Evolutionary conservation across 2,797 vertebrate species (phyloP).

Genomic region (Tragopan temminckii): DNA sequence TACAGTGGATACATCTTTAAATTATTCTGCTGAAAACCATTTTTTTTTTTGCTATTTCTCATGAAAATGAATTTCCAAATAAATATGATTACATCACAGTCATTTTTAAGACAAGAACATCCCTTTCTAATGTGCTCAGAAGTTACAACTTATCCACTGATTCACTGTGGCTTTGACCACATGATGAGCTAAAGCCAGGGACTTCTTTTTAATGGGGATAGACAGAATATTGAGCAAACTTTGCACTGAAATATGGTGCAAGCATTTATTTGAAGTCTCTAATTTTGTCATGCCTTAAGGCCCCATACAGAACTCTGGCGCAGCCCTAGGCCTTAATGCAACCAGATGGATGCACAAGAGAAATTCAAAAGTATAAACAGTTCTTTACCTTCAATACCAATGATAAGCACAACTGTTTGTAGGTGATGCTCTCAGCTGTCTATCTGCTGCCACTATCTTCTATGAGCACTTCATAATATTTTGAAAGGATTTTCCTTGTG

Average conservation of each 20-base stretch:
- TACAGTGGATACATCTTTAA: neutral
- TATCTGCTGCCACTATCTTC: neutral
- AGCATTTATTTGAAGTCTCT: neutral
- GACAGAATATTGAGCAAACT: neutral
- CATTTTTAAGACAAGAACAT: neutral
- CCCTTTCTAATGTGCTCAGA: neutral
- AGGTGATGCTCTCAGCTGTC: neutral
- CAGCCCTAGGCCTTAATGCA: neutral
- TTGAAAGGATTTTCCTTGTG: neutral
- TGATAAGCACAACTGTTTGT: neutral
- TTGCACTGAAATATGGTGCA: neutral
- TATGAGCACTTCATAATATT: neutral
- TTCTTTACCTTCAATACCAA: neutral
- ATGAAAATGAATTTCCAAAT: neutral
- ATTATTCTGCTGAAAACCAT: neutral
- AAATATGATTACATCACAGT: neutral
- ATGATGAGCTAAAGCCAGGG: neutral
- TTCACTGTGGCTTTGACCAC: neutral
- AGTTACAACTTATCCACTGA: neutral
- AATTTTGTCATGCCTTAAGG: neutral
- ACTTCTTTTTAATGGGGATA: neutral
- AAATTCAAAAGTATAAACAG: neutral
- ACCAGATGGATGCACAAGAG: neutral
- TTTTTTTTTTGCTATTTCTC: neutral
- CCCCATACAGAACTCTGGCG: neutral